Percentiles rank a stretch among this genome's conserved stretches.
Evolutionary conservation across 2,888 invertebrate genomes (phyloP).

Genomic region (Parnassius glacialis): DNA sequence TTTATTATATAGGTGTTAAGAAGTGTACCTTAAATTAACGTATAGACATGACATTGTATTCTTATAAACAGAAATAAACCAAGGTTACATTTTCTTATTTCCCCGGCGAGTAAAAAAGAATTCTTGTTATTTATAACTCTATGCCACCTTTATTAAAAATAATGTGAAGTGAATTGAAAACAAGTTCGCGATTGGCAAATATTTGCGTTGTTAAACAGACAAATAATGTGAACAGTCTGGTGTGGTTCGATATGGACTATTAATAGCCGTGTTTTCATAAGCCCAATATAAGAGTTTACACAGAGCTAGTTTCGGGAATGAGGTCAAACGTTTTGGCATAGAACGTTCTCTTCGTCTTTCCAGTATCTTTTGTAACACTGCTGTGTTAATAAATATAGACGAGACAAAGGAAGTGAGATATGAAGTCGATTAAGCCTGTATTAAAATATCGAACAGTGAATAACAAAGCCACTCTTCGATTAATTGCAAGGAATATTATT

Average conservation of each 20-base stretch:
- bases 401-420: slow-evolving; percentile 30
- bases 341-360: slow-evolving; percentile 45
- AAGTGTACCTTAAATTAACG: too few relatives aligned
- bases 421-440: slow-evolving; percentile 7
- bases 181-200: slow-evolving; percentile 67
- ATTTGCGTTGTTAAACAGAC: slow-evolving; percentile 63
- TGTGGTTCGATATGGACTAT: slow-evolving; percentile 57
- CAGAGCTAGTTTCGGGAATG: slow-evolving; percentile 72
- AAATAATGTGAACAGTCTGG: slow-evolving; percentile 66
- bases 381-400: slow-evolving; percentile 56
- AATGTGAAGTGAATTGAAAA: slow-evolving; percentile 52
- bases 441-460: slow-evolving; percentile 5
- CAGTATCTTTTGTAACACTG: slow-evolving; percentile 52
- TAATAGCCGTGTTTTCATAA: slow-evolving; percentile 76
- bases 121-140: slow-evolving; percentile 36
- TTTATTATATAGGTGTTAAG: too few relatives aligned
- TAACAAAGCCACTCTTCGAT: slow-evolving; percentile 5
- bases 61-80: too few relatives aligned
- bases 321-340: slow-evolving; percentile 75
- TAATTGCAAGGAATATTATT: slow-evolving; percentile 10
- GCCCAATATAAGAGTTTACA: slow-evolving; percentile 73
- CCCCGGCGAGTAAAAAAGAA: too few relatives aligned
- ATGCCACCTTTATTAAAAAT: slow-evolving; percentile 49
- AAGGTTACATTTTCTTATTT: too few relatives aligned
- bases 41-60: too few relatives aligned